phyloP scores from a whole-genome alignment of 2,797 vertebrate genomes.

The Philypnodon macrostomus region DNA sequence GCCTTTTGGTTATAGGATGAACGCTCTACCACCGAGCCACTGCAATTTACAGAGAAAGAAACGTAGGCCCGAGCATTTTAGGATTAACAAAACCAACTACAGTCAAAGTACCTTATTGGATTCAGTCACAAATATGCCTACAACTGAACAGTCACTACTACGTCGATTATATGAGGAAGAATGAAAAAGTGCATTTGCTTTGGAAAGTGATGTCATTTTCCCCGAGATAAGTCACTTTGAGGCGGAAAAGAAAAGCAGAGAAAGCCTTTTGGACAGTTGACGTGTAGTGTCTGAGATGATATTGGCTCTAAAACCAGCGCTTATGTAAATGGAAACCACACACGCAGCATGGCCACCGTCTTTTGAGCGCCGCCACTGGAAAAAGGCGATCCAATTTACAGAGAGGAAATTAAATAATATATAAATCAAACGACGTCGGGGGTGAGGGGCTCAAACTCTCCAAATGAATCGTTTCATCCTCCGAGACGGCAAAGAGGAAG shows the following conservation, averaged over 20 bases:
- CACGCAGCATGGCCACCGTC: conserved; percentile 9
- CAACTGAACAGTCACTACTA: background rate
- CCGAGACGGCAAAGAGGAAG: conserved; percentile 84
- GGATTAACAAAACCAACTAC: no score
- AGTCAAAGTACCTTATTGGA: no score
- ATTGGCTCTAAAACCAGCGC: conserved; percentile 75
- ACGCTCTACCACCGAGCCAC: no score
- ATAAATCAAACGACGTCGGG: conserved; percentile 83
- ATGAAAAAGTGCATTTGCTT: background rate
- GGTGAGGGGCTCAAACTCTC: conserved; percentile 55
- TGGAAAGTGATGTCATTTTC: conserved; percentile 9
- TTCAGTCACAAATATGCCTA: no score
- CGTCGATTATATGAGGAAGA: background rate
- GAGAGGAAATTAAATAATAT: conserved; percentile 91
- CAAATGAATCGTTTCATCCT: conserved; percentile 87
- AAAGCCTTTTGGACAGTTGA: conserved; percentile 31
- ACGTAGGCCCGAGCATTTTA: no score
- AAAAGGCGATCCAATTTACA: conserved; percentile 80
- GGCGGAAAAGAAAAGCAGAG: conserved; percentile 5
- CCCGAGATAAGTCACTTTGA: conserved; percentile 9
- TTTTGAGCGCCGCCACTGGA: background rate
- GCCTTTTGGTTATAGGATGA: no score
- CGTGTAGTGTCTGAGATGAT: conserved; percentile 73
- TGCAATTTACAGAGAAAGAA: no score
- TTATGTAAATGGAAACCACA: conserved; percentile 75